Evolutionary conservation across 2,797 vertebrate genomes (phyloP).

Genomic region (Chaunax sp.): DNA sequence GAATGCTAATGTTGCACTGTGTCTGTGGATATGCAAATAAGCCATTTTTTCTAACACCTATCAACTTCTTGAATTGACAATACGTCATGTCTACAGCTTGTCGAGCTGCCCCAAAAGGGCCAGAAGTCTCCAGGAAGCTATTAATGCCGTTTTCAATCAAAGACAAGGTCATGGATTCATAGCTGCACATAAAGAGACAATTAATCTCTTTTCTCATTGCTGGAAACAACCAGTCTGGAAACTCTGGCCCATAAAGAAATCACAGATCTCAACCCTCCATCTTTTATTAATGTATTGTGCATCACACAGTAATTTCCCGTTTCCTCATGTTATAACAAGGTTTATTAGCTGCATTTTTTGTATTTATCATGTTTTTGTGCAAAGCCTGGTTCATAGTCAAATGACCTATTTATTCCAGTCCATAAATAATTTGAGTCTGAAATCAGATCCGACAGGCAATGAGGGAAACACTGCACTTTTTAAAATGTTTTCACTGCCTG

Average conservation of each 20-base stretch:
- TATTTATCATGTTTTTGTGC: constrained; percentile 57
- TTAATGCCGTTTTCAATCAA: constrained; percentile 1
- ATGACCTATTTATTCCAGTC: constrained; percentile 66
- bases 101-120: background rate
- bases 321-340: constrained; percentile 30
- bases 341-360: constrained; percentile 52
- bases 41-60: no score
- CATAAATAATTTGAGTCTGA: constrained; percentile 63
- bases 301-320: constrained; percentile 45
- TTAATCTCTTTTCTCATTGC: background rate
- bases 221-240: constrained; percentile 1
- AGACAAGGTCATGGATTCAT: background rate
- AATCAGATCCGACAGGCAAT: constrained; percentile 51
- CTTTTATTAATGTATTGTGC: constrained; percentile 27
- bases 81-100: background rate
- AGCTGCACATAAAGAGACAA: background rate
- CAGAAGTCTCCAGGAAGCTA: background rate
- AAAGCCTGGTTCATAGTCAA: constrained; percentile 58
- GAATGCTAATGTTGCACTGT: background rate
- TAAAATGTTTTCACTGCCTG: constrained; percentile 39
- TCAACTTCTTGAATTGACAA: background rate
- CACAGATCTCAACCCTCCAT: constrained; percentile 1
- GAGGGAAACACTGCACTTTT: constrained; percentile 47
- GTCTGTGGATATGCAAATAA: no score
- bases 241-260: constrained; percentile 4